Conservation (phyloP, 2,888 invertebrate species). For the Scelioninae gen. 1 region DNA sequence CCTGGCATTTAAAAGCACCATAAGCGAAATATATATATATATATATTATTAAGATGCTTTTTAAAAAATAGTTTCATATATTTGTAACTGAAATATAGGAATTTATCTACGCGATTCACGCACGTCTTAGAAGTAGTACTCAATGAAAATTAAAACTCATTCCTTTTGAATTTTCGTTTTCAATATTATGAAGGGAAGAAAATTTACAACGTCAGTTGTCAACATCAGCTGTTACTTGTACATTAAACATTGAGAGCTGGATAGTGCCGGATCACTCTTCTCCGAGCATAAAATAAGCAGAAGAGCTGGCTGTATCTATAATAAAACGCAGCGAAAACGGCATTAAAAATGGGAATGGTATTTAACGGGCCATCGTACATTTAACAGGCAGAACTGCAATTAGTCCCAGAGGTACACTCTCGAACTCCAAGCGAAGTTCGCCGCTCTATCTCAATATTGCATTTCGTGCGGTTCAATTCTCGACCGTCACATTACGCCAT, state of each 20-base stretch:
- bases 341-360: slow-evolving; percentile 61
- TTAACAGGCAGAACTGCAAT: slow-evolving; percentile 63
- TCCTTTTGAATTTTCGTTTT: no score
- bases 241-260: slow-evolving; percentile 30
- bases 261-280: slow-evolving; percentile 24
- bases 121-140: no score
- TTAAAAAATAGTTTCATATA: no score
- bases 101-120: no score
- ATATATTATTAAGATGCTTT: no score
- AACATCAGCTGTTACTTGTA: slow-evolving; percentile 7
- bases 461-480: slow-evolving; percentile 48
- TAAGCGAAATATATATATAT: no score
- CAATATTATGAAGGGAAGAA: no score
- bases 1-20: no score
- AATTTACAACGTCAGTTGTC: not conserved
- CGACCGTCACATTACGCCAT: slow-evolving; percentile 49
- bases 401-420: slow-evolving; percentile 60
- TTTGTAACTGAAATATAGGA: no score
- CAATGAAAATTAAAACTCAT: no score
- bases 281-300: slow-evolving; percentile 36
- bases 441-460: slow-evolving; percentile 60
- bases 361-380: slow-evolving; percentile 59
- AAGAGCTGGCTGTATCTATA: slow-evolving; percentile 13
- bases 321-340: slow-evolving; percentile 26
- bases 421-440: slow-evolving; percentile 56